Base-by-base conservation (phyloP, 1,140 invertebrate species). In the Bilobella aurantiaca region DNA sequence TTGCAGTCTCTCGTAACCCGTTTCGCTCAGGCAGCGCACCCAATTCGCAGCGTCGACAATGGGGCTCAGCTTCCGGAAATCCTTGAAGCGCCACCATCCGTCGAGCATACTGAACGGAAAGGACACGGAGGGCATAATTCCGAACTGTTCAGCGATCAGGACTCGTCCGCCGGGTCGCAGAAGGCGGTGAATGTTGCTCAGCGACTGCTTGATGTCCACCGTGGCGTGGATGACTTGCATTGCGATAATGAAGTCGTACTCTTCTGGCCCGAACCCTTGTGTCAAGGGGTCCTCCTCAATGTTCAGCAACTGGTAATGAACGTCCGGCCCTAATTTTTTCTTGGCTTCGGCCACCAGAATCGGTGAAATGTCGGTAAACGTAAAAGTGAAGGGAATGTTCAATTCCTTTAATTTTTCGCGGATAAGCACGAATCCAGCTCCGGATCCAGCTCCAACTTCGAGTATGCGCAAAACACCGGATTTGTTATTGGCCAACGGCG, bases 171-270 rank as follows among this genome's bases (percentile, higher is more conserved):
- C 27, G 3, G 61, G 49, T 8, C 12, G 2, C 1, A 67, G 47
- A 3, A 67, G 34, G 1, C 27, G 2, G 1, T 57, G 31, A 1
- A 69, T 8, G 42, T 69, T 65, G 5, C 23, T 2, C 12, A 69
- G 25, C 3, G 63, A 57, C 23, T 58, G n/a, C 2, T 0, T 30
- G 18, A 69, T 25, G 42, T 65, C 32, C 3, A 32, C 30, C 2
- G 67, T 69, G 5, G 64, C 64, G 28, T 69, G 67, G 14, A 69
- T 16, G 3, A 69, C 67, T 1, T 66, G 47, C 1, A 31, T 2
- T 32, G 67, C 67, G 1, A 62, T 18, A 1, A 63, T 42, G 16
- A 64, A 27, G 57, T 69, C 67, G 28, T 63, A 69, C 1, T 58
- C 32, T 21, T 63, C 28, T 0, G 67, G 63, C n/a, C 18, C 21